Percentiles rank a stretch among this genome's conserved stretches.
These are phyloP conservation scores for Melipona beecheii DNA, from an alignment of 2,888 invertebrate species.

Conservation along the genomic window DNA sequence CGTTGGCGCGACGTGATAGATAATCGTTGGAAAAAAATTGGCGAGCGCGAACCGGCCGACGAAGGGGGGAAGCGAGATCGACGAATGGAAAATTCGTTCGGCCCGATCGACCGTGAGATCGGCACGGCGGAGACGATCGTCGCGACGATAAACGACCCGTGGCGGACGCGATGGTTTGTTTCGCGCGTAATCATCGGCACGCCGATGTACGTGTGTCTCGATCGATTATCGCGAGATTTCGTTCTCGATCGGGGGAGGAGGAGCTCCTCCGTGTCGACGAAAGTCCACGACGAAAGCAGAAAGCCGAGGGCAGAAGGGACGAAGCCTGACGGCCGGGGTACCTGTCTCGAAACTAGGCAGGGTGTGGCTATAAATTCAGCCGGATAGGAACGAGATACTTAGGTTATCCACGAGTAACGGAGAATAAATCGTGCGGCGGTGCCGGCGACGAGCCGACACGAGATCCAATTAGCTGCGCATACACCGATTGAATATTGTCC, in stretches of 20 bases:
- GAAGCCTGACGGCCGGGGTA: constrained; percentile 20
- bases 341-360: constrained; percentile 55
- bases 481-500: constrained; percentile 48
- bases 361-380: constrained; percentile 62
- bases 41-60: background rate
- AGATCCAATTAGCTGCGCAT: constrained; percentile 55
- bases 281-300: constrained; percentile 9
- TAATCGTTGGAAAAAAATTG: constrained; percentile 40
- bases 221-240: background rate
- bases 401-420: constrained; percentile 41
- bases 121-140: background rate
- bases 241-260: background rate
- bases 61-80: background rate
- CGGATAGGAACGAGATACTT: constrained; percentile 59
- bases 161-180: background rate
- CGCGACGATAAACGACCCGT: constrained; percentile 8
- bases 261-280: background rate
- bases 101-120: background rate
- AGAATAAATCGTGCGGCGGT: constrained; percentile 47
- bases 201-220: background rate
- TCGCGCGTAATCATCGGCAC: constrained; percentile 14
- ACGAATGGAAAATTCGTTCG: constrained; percentile 41
- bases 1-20: constrained; percentile 46
- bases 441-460: constrained; percentile 37
- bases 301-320: background rate